These are phyloP conservation scores for Ivindomyrus marchei DNA, from an alignment of 2,113 vertebrate genomes.

Conservation along the genomic window DNA sequence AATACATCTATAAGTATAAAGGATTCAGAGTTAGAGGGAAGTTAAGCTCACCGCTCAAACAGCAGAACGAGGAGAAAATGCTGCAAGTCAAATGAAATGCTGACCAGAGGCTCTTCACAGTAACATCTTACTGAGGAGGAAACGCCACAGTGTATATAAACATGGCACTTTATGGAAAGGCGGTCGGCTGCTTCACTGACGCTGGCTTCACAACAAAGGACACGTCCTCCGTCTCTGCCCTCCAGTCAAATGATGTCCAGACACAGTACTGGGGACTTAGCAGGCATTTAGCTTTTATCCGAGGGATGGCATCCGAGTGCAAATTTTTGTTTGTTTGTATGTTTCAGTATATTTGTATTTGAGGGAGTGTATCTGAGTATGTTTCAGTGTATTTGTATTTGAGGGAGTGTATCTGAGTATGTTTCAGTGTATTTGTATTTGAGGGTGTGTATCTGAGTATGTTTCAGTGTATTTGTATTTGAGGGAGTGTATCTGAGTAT, in stretches of 20 bases:
- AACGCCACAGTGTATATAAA: not conserved
- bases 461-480: too few relatives aligned
- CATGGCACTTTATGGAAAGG: slow-evolving; percentile 1
- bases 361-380: too few relatives aligned
- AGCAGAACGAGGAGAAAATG: not conserved
- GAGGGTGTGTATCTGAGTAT: too few relatives aligned
- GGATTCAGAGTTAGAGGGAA: not conserved
- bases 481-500: too few relatives aligned
- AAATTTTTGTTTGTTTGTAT: too few relatives aligned
- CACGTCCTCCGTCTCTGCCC: not conserved
- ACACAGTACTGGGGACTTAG: not conserved
- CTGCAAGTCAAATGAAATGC: not conserved
- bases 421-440: too few relatives aligned
- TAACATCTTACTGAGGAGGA: not conserved
- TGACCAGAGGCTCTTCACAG: not conserved
- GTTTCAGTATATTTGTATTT: too few relatives aligned
- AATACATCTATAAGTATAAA: slow-evolving; percentile 7
- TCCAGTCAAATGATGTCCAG: not conserved
- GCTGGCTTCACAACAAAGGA: not conserved
- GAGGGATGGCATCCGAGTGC: not conserved
- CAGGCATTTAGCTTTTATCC: not conserved
- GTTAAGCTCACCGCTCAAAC: not conserved
- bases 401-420: too few relatives aligned
- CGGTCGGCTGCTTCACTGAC: not conserved
- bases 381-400: too few relatives aligned